phyloP scores from a whole-genome alignment of 2,888 invertebrate species.

The Trisateles emortualis region DNA sequence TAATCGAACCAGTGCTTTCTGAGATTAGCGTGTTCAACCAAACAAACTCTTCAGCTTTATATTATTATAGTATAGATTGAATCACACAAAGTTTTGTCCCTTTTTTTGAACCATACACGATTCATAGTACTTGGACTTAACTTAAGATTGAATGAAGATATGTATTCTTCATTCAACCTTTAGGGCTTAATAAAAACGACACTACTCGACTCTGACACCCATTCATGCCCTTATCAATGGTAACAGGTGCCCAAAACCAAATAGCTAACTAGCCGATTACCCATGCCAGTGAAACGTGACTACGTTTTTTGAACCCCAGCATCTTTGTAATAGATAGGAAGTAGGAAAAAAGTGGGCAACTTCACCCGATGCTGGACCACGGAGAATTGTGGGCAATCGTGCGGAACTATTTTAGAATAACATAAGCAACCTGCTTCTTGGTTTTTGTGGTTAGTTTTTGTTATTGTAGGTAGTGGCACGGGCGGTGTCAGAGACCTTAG shows the following conservation, averaged over 20 bases:
- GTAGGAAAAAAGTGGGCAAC: constrained; percentile 40
- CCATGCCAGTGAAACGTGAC: constrained; percentile 69
- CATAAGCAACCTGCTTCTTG: constrained; percentile 63
- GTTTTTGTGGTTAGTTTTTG: constrained; percentile 63
- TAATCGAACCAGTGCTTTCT: too few relatives aligned
- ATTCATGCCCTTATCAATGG: constrained; percentile 37
- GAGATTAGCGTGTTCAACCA: too few relatives aligned
- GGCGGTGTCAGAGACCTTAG: constrained; percentile 53
- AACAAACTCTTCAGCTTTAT: too few relatives aligned
- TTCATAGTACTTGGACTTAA: too few relatives aligned
- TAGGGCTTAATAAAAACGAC: constrained; percentile 3
- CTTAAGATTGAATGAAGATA: too few relatives aligned
- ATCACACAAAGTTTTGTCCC: too few relatives aligned
- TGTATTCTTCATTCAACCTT: constrained; percentile 7
- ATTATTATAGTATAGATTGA: too few relatives aligned
- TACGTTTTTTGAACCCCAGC: constrained; percentile 46
- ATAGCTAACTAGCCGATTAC: constrained; percentile 72
- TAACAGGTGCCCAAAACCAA: constrained; percentile 54
- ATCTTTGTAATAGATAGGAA: constrained; percentile 40
- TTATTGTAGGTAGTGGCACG: constrained; percentile 48
- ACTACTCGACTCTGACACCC: constrained; percentile 21
- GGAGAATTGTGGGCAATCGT: constrained; percentile 63
- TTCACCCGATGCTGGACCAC: constrained; percentile 60
- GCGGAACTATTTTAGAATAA: constrained; percentile 56
- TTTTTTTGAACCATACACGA: too few relatives aligned